A percentile compares a stretch with the other conserved stretches of the same genome.
phyloP scores from a whole-genome alignment of 2,113 vertebrate species.

The Clarias macrocephalus region DNA sequence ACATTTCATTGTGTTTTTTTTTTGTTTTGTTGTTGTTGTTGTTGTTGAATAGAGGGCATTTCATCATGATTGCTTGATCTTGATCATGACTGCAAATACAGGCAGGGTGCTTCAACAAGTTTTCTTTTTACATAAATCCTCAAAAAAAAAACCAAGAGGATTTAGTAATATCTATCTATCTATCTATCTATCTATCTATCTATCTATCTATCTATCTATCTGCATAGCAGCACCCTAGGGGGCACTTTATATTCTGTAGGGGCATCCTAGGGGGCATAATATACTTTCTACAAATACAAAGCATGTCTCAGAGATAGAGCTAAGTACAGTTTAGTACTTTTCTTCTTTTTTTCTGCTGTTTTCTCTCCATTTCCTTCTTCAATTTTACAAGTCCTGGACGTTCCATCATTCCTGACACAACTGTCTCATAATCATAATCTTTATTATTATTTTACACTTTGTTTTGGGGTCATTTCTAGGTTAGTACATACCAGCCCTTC shows the following conservation, averaged over 20 bases:
- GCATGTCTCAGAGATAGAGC: too few relatives aligned
- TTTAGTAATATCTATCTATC: background rate
- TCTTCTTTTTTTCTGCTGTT: too few relatives aligned
- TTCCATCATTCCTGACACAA: background rate
- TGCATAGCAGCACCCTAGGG: background rate
- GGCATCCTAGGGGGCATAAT: too few relatives aligned
- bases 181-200: background rate
- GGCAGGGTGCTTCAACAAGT: background rate
- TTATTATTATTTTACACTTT: background rate
- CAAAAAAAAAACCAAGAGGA: too few relatives aligned
- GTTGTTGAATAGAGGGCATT: too few relatives aligned
- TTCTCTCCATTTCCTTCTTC: too few relatives aligned
- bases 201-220: background rate
- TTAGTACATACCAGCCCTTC: background rate
- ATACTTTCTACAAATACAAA: too few relatives aligned
- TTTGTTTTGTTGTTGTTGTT: too few relatives aligned
- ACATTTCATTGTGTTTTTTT: background rate
- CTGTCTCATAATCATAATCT: background rate
- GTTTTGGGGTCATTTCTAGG: background rate
- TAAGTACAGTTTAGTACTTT: too few relatives aligned
- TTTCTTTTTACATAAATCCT: too few relatives aligned
- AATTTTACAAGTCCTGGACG: background rate
- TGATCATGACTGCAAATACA: background rate
- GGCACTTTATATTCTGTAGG: too few relatives aligned
- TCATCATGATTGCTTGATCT: background rate